Evolutionary conservation across 1,140 invertebrate genomes (phyloP), one percentile per base, ranked within the genome.

Genomic region (Portunus trituberculatus): DNA sequence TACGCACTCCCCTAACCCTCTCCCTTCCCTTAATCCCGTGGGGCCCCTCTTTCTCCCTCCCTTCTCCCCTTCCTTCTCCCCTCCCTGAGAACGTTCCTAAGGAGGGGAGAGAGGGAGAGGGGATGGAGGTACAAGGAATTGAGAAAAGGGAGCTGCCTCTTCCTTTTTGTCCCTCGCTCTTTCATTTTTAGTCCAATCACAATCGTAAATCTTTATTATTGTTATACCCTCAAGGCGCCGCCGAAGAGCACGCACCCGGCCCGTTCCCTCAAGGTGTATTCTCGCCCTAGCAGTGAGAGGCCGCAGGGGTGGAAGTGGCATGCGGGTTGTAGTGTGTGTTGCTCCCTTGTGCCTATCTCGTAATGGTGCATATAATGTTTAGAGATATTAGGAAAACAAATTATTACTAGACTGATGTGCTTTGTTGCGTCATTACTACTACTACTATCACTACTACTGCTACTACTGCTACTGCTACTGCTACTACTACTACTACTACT

Each of bases 361-460:
- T 84, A 32, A 32, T 84, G 83, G 93, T 32, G 93, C 84, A 93
- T 93, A 93, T 93, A 93, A 93, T 88, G 93, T 93, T 93, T 88
- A 93, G 93, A 88, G 93, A 93, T 93, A 93, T 93, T 93, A 93
- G 86, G 93, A 67, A 59, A 93, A 67, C 93, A 93, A 93, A 93
- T 93, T 93, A 93, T 93, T 93, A 39, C 93, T 59, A 16, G 93
- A 93, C 20, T 93, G 93, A 93, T 89, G 93, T 84, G 31, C 86
- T 93, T 93, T 93, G 93, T 93, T 93, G 76, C 29, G 83, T 88
- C 93, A 93, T 93, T 93, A 93, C 46, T 28, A 67, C n/a, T 20
- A 88, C 46, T 76, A 76, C 67, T 76, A 76, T n/a, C 45, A 46
- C 28, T 89, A n/a, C 46, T 48, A 39, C 32, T 45, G 1, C 39